Conservation (phyloP, 2,113 vertebrate species). For the Scophthalmus maximus region DNA sequence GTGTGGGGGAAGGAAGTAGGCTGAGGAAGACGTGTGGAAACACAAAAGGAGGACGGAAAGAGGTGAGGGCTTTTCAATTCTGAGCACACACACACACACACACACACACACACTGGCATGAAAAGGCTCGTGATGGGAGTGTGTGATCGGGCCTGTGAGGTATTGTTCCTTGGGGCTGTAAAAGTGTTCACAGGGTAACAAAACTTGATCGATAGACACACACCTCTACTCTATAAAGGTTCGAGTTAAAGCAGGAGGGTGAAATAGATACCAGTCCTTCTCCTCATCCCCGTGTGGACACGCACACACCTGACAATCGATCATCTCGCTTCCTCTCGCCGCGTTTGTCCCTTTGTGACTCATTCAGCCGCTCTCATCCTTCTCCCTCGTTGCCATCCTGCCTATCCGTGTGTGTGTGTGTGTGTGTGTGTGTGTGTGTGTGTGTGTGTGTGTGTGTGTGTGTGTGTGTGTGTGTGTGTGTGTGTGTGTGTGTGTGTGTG, state of each 20-base stretch:
- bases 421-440: conserved; percentile 22
- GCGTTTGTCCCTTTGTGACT: conserved; percentile 61
- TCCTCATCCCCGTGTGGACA: conserved; percentile 36
- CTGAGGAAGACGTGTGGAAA: conserved; percentile 22
- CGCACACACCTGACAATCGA: conserved; percentile 51
- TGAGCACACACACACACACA: not conserved
- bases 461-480: not conserved
- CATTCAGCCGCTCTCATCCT: conserved; percentile 58
- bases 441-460: conserved; percentile 2
- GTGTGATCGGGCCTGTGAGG: conserved; percentile 50
- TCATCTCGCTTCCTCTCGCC: conserved; percentile 44
- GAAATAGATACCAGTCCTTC: conserved; percentile 47
- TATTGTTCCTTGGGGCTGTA: conserved; percentile 55
- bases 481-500: conserved; percentile 22
- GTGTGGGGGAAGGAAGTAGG: conserved; percentile 12
- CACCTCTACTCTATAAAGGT: conserved; percentile 57
- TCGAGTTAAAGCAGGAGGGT: conserved; percentile 54
- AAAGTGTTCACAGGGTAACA: conserved; percentile 70
- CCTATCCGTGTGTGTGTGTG: not conserved
- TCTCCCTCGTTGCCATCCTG: conserved; percentile 40
- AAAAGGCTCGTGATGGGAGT: conserved; percentile 31
- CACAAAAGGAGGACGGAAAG: too few relatives aligned
- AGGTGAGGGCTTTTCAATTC: conserved; percentile 28
- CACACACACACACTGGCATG: conserved; percentile 12
- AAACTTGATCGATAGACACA: conserved; percentile 68